These are phyloP conservation scores for Enteromius thamalakanensis DNA, from an alignment of 2,797 vertebrate species.

Conservation along the genomic window DNA sequence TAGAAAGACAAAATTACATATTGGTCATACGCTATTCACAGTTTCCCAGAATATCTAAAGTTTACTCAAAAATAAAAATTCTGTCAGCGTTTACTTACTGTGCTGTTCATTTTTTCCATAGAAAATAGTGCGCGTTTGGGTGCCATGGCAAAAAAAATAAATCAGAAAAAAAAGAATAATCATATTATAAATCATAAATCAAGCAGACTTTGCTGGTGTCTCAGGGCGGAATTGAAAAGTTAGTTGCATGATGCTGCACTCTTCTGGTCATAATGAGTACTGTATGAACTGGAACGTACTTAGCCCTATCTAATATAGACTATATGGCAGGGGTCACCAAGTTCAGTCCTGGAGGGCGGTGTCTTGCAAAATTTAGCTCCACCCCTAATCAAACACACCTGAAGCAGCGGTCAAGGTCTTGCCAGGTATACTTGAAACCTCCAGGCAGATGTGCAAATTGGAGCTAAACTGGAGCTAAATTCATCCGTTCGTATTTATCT, in stretches of 20 bases:
- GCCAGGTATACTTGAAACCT: too few species aligned
- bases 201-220: neutral
- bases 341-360: too few species aligned
- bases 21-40: neutral
- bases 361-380: too few species aligned
- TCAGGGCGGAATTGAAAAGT: neutral
- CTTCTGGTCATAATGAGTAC: slow-evolving; percentile 23
- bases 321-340: too few species aligned
- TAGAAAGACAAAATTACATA: slow-evolving; percentile 9
- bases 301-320: too few species aligned
- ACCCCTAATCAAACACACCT: too few species aligned
- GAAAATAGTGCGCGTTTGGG: neutral
- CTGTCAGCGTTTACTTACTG: neutral
- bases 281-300: neutral
- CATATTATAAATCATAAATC: neutral
- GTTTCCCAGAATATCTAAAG: neutral
- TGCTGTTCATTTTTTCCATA: neutral
- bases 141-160: neutral
- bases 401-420: too few species aligned
- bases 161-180: neutral
- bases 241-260: neutral
- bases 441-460: too few species aligned
- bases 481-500: neutral
- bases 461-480: too few species aligned
- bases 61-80: neutral